Percentiles rank a stretch among this genome's conserved stretches.
These are phyloP conservation scores for Micropoecilia bifurca DNA, from an alignment of 2,797 vertebrate genomes.

Conservation along the genomic window DNA sequence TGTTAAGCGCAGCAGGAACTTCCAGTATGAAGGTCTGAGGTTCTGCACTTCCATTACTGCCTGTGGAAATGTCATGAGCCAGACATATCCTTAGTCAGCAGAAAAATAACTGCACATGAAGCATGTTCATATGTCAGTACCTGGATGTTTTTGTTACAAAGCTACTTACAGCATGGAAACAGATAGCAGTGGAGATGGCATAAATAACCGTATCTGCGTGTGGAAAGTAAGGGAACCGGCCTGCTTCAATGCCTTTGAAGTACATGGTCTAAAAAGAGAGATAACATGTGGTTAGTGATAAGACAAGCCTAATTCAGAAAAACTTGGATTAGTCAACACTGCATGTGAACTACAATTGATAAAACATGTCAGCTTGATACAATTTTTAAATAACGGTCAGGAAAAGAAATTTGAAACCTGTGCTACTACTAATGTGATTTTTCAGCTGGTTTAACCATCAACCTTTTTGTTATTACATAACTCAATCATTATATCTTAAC, in stretches of 20 bases:
- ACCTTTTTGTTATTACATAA: not conserved
- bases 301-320: not conserved
- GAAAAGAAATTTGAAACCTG: not conserved
- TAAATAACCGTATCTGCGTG: conserved; percentile 96
- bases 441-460: not conserved
- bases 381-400: not conserved
- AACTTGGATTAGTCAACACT: not conserved
- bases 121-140: not conserved
- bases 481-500: not conserved
- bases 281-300: conserved; percentile 21
- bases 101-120: not conserved
- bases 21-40: conserved; percentile 97
- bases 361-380: not conserved
- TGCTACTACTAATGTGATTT: not conserved
- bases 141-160: not conserved
- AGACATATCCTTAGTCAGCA: not conserved
- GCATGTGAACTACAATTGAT: not conserved
- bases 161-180: conserved; percentile 97
- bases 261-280: conserved; percentile 88
- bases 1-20: conserved; percentile 93
- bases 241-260: conserved; percentile 98
- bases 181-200: conserved; percentile 95
- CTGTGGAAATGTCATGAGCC: conserved; percentile 67
- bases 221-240: conserved; percentile 94
- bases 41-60: conserved; percentile 98